Base-by-base conservation (phyloP, 2,113 vertebrate genomes). In the Galbula dea region DNA sequence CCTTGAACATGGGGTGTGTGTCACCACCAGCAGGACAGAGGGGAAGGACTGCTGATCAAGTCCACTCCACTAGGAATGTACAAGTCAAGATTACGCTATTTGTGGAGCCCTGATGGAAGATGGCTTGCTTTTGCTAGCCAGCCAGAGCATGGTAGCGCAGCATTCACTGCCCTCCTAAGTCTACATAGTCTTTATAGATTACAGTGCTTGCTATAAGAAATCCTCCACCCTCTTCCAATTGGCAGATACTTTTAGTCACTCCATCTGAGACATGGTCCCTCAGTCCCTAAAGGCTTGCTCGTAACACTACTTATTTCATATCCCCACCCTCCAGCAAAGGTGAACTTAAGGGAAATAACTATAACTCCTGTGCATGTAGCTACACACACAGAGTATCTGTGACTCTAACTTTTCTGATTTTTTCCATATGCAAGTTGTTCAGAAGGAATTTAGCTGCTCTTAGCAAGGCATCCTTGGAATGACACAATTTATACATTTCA, bases 101-200 rank as follows among this genome's bases (percentile, higher is more conserved):
- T 72, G 14, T 22, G 65, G 11, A 45, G 59, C 72, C 24, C 30
- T 69, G 59, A 27, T 57, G 49, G 39, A 55, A 52, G 57, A 26
- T 15, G 68, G 15, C 7, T 77, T 49, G 22, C 41, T 79, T 58
- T 59, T 19, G 43, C n/a, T 24, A 71, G 73, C 29, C 59, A 71
- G 65, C 26, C 61, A 16, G 62, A 30, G 48, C 24, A 6, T 3
- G 14, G 27, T 18, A 39, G 32, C 7, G 26, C 74, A 84, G 66
- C 13, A 7, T 9, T n/a, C 0, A 1, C 45, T 63, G 23, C 45
- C 27, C 26, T 45, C 1, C 0, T 7, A 11, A 54, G 23, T 3
- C 7, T 23, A 4, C 11, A 0, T 3, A 46, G 36, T 43, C 43
- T 67, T 43, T 24, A 32, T 1, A 27, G 63, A 36, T 58, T 49